Evolutionary conservation across 2,888 invertebrate genomes (phyloP).

Genomic region (Hoplodrina ambigua): DNA sequence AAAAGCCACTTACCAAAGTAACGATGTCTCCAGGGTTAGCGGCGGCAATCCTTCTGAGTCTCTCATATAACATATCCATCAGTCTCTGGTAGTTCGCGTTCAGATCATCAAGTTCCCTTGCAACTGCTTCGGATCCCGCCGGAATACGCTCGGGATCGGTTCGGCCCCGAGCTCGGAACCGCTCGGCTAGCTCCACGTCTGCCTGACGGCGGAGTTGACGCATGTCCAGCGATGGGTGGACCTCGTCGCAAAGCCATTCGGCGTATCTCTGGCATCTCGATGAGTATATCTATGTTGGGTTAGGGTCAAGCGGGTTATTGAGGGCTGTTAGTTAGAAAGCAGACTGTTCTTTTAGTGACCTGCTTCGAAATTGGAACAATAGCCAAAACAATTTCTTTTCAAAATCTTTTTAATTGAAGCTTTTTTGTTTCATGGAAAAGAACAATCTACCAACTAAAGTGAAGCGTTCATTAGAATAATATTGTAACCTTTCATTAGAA

Average conservation of each 20-base stretch:
- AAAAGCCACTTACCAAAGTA: constrained; percentile 92
- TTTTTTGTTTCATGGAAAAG: constrained; percentile 26
- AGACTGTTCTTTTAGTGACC: constrained; percentile 67
- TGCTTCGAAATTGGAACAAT: neutral
- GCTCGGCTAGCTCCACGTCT: constrained; percentile 81
- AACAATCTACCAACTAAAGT: constrained; percentile 66
- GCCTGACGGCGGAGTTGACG: constrained; percentile 84
- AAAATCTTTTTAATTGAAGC: neutral
- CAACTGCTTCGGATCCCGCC: constrained; percentile 93
- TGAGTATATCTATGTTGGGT: constrained; percentile 94
- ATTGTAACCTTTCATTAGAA: constrained; percentile 43
- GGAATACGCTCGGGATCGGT: constrained; percentile 75
- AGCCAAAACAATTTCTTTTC: neutral
- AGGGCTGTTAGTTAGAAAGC: constrained; percentile 83
- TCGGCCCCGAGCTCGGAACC: constrained; percentile 77
- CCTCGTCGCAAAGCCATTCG: constrained; percentile 95
- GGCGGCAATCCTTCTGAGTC: constrained; percentile 92
- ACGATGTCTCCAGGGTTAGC: constrained; percentile 93
- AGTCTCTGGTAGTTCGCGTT: constrained; percentile 95
- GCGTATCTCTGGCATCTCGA: constrained; percentile 95
- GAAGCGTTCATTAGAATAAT: constrained; percentile 61
- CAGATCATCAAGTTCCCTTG: constrained; percentile 94
- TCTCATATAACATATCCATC: constrained; percentile 92
- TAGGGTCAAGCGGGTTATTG: constrained; percentile 89
- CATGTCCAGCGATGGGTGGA: constrained; percentile 94